phyloP scores from a whole-genome alignment of 2,888 invertebrate species.

The Caenorhabditis afra region DNA sequence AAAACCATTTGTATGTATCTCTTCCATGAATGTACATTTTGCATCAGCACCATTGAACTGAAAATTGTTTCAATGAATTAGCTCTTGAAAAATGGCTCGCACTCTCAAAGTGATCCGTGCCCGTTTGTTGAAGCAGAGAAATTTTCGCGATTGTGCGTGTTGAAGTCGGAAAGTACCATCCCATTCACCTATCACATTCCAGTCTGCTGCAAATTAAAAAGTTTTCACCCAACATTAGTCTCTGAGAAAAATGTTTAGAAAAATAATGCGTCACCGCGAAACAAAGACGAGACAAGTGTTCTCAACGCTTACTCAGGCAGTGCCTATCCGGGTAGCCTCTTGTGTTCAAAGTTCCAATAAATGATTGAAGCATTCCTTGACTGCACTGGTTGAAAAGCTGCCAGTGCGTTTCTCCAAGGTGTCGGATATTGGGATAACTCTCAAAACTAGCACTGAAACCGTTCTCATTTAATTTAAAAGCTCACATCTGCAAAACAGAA shows the following conservation, averaged over 20 bases:
- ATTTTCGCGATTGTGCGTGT: conserved; percentile 61
- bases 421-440: conserved; percentile 19
- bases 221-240: neutral
- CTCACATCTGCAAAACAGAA: no score
- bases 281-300: neutral
- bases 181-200: conserved; percentile 52
- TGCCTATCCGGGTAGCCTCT: conserved; percentile 48
- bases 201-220: conserved; percentile 59
- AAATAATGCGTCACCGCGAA: neutral
- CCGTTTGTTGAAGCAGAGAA: conserved; percentile 64
- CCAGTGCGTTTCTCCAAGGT: conserved; percentile 56
- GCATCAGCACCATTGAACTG: conserved; percentile 53
- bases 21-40: conserved; percentile 62
- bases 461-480: no score
- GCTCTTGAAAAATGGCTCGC: neutral
- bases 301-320: conserved; percentile 58
- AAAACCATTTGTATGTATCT: conserved; percentile 60
- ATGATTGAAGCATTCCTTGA: conserved; percentile 63
- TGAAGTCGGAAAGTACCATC: conserved; percentile 59
- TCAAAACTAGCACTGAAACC: conserved; percentile 31
- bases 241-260: neutral
- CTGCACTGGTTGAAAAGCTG: conserved; percentile 64
- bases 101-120: conserved; percentile 48
- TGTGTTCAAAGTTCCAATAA: conserved; percentile 56
- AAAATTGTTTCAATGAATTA: conserved; percentile 13